Conservation (phyloP, 37 sponge, comb jelly and placozoan genomes). For the Spongilla lacustris region DNA sequence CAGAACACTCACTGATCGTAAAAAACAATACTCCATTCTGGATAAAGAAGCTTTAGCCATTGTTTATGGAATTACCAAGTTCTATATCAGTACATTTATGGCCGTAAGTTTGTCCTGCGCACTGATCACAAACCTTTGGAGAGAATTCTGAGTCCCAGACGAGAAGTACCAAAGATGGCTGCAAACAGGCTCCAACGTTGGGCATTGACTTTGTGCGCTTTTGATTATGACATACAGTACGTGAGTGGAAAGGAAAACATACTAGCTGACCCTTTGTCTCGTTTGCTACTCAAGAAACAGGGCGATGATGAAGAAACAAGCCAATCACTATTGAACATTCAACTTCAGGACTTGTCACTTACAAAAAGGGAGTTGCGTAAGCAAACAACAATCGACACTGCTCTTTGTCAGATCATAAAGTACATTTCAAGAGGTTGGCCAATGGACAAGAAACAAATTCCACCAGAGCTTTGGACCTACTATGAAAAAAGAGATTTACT, state of each 20-base stretch:
- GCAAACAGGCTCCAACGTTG: constrained; percentile 40
- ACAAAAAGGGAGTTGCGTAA: constrained; percentile 7
- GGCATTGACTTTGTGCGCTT: constrained; percentile 44
- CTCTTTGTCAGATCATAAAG: not conserved
- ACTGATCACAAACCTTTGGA: too few species aligned
- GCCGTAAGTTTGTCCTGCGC: too few species aligned
- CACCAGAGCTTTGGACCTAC: constrained; percentile 2
- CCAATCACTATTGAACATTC: constrained; percentile 1
- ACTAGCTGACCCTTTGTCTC: constrained; percentile 32
- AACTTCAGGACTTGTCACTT: not conserved
- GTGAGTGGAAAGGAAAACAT: constrained; percentile 8
- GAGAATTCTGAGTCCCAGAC: not conserved
- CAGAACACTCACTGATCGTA: too few species aligned
- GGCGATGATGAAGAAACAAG: too few species aligned
- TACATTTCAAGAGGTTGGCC: constrained; percentile 7
- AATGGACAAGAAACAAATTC: not conserved
- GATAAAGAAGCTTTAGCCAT: too few species aligned
- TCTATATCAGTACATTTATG: too few species aligned
- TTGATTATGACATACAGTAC: constrained; percentile 26
- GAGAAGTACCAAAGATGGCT: constrained; percentile 27
- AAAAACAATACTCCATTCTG: too few species aligned
- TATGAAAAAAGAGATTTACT: not conserved
- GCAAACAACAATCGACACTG: constrained; percentile 12
- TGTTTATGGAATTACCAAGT: too few species aligned
- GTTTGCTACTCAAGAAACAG: constrained; percentile 6